These are phyloP conservation scores for Linnaemya vulpina DNA, from an alignment of 2,888 invertebrate genomes.

Conservation along the genomic window DNA sequence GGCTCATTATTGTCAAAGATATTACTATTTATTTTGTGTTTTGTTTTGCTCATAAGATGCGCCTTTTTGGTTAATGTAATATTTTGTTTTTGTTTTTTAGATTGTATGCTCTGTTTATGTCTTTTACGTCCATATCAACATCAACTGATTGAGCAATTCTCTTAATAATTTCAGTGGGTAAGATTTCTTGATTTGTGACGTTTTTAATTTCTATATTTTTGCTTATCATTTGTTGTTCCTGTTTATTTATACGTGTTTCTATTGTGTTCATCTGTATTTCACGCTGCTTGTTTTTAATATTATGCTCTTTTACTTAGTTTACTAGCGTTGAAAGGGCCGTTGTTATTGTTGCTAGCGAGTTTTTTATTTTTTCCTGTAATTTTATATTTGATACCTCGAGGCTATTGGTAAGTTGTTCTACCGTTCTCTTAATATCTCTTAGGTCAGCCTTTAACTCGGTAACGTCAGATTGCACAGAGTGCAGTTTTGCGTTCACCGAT, in stretches of 20 bases:
- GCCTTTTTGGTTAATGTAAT: background rate
- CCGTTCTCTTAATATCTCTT: background rate
- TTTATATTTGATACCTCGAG: background rate
- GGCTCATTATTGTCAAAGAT: background rate
- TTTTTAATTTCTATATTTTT: conserved; percentile 20
- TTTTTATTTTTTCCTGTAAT: background rate
- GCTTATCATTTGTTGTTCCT: conserved; percentile 3
- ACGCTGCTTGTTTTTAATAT: background rate
- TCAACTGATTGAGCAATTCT: background rate
- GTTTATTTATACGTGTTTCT: conserved; percentile 25
- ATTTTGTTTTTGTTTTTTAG: conserved; percentile 19
- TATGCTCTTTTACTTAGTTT: conserved; percentile 1
- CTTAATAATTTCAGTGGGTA: background rate
- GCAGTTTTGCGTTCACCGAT: too few relatives aligned
- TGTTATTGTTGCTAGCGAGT: background rate
- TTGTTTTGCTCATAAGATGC: conserved; percentile 4
- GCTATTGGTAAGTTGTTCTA: background rate
- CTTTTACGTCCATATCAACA: background rate
- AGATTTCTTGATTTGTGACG: conserved; percentile 7
- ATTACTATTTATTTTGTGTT: background rate
- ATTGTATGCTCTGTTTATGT: conserved; percentile 21
- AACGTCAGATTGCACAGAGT: background rate
- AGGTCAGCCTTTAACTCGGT: background rate
- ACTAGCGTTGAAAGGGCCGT: background rate
- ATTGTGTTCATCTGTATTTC: background rate